A percentile compares a stretch with the other conserved stretches of the same genome.
These are phyloP conservation scores for Leptopterna dolabrata DNA, from an alignment of 2,888 invertebrate genomes.

Conservation along the genomic window DNA sequence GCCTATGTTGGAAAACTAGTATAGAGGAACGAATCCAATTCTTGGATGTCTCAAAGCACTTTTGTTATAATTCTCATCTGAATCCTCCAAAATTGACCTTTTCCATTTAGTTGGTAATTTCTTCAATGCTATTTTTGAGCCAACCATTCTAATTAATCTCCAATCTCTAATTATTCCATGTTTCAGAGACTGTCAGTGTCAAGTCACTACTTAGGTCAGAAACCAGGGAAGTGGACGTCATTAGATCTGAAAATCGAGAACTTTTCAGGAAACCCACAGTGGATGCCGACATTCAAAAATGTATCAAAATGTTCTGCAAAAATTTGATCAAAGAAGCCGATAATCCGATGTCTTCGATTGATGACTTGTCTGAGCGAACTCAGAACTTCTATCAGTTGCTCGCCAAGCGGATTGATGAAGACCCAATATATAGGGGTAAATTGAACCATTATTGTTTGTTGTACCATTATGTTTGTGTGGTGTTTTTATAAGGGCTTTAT, in stretches of 20 bases:
- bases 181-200: slow-evolving; percentile 60
- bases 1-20: no score
- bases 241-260: slow-evolving; percentile 68
- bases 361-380: slow-evolving; percentile 88
- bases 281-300: slow-evolving; percentile 76
- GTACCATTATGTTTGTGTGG: not conserved
- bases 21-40: no score
- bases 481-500: no score
- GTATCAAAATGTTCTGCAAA: slow-evolving; percentile 75
- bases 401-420: slow-evolving; percentile 78
- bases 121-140: no score
- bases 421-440: slow-evolving; percentile 72
- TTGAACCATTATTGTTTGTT: slow-evolving; percentile 17
- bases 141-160: no score
- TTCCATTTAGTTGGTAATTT: no score
- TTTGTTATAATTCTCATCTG: no score
- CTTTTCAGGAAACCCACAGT: slow-evolving; percentile 68
- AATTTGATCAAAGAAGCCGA: slow-evolving; percentile 66
- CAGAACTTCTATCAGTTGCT: slow-evolving; percentile 88
- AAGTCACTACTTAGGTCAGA: slow-evolving; percentile 62
- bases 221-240: slow-evolving; percentile 65
- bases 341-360: slow-evolving; percentile 74
- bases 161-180: no score
- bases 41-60: no score
- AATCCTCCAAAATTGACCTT: no score